Base-by-base conservation (phyloP, 1,140 invertebrate genomes). In the Theocolax elegans region DNA sequence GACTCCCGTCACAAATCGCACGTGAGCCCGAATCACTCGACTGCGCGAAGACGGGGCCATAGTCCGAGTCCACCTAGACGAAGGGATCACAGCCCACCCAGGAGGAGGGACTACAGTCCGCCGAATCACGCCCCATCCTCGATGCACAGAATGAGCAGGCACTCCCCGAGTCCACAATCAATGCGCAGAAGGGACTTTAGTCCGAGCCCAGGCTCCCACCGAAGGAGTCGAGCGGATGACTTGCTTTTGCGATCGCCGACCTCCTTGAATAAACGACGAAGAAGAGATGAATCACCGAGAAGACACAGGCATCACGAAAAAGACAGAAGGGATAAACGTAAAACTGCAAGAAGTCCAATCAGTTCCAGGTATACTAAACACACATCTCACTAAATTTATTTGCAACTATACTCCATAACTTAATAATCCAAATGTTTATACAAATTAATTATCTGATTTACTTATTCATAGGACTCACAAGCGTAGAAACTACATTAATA, bases 221-320 rank as follows among this genome's bases (percentile, higher is more conserved):
- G 81, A 10, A 76, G 78, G 15, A 79, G 82, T 48, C 58, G 77
- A 2, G 79, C 76, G 1, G 75, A 77, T 15, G 70, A 71, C 9
- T 3, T 64, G 21, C 31, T 71, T 0, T 4, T 66, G 3, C 46
- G 60, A 17, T 64, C 68, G 15, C 53, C 62, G 0, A 9, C 59
- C 4, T 51, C 27, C 9, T 81, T 81, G 1, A 80, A 79, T 6
- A 81, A 85, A 0, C 76, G 72, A 19, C 86, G 86, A 76, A 76
- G 85, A 9, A 80, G 86, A 68, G 86, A 85, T 4, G 85, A 85
- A 8, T 74, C 79, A 0, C 81, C 81, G n/a, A 77, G 85, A 31
- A 81, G 87, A 71, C 86, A 87, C 38, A 81, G 84, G 15, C 81
- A 82, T 72, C 81, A 83, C 31, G 80, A 84, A 31, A 83, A 86